Evolutionary conservation across 1,140 invertebrate species (phyloP), one percentile per base, ranked within the genome.

Genomic region (Brachionus manjavacas): DNA sequence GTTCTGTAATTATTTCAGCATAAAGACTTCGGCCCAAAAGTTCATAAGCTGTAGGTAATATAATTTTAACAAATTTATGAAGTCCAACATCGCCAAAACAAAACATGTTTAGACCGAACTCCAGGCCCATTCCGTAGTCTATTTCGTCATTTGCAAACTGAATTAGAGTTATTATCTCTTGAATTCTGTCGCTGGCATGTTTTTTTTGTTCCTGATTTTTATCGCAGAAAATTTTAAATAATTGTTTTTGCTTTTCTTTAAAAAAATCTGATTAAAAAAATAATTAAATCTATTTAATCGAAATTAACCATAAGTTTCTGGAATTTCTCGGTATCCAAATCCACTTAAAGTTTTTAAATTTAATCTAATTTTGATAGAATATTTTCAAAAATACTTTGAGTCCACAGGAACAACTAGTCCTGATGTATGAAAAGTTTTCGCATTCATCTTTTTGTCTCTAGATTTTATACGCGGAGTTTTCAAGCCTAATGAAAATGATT

Each of bases 81-180:
- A 96, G 90, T 80, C 91, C 89, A 74, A 91, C 88, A 80, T 92
- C 88, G 0, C 94, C 95, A 86, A 92, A 94, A 84, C 91, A 92
- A 87, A 97, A 95, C 16, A 97, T 88, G 89, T 95, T 93, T 43
- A 95, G 92, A 0, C 94, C 95, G 31, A 96, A 89, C 89, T 98
- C 95, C 1, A 97, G 87, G 4, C 94, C 94, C 72, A 94, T 95
- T 0, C 95, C 96, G 90, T 96, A 96, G 89, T 97, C 96, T 88
- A 94, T 95, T 89, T 97, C 96, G 88, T 97, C 96, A 85, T 94
- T 93, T 1, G 95, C 95, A 88, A 96, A 96, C 87, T 92, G 94
- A 7, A 94, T 92, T 86, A 92, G 92, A 46, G 93, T 94, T 31
- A 95, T 92, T 8, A 95, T 89, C 86, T 94, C 93, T 52, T 80